Percentiles rank a stretch among this genome's conserved stretches.
These are phyloP conservation scores for Gymnobelideus leadbeateri DNA, from an alignment of 2,113 vertebrate genomes.

Conservation along the genomic window DNA sequence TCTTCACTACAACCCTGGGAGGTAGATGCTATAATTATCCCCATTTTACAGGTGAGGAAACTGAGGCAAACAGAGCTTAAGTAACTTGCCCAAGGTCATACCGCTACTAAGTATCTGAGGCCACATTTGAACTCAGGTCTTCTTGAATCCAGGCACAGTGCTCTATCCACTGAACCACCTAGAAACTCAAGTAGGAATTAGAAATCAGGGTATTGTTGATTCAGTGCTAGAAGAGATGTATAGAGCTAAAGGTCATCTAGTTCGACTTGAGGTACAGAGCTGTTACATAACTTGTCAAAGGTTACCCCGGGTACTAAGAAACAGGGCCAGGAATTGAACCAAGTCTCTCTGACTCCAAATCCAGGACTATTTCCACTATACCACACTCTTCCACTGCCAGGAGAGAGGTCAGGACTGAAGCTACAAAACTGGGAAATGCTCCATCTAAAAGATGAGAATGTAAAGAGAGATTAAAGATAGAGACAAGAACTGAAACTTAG, in stretches of 20 bases:
- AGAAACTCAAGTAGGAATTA: not conserved
- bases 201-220: not conserved
- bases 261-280: not conserved
- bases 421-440: not conserved
- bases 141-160: not conserved
- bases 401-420: not conserved
- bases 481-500: not conserved
- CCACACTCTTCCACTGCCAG: not conserved
- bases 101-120: not conserved
- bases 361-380: not conserved
- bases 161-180: not conserved
- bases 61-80: not conserved
- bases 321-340: not conserved
- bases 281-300: not conserved
- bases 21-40: not conserved
- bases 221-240: not conserved
- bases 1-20: not conserved
- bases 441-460: not conserved
- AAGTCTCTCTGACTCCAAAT: not conserved
- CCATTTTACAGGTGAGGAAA: not conserved
- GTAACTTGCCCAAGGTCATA: not conserved
- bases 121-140: not conserved
- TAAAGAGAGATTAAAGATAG: not conserved
- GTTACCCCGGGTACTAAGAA: not conserved
- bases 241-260: not conserved